These are phyloP conservation scores for Mergus octosetaceus DNA, from an alignment of 2,797 vertebrate species.

Conservation along the genomic window DNA sequence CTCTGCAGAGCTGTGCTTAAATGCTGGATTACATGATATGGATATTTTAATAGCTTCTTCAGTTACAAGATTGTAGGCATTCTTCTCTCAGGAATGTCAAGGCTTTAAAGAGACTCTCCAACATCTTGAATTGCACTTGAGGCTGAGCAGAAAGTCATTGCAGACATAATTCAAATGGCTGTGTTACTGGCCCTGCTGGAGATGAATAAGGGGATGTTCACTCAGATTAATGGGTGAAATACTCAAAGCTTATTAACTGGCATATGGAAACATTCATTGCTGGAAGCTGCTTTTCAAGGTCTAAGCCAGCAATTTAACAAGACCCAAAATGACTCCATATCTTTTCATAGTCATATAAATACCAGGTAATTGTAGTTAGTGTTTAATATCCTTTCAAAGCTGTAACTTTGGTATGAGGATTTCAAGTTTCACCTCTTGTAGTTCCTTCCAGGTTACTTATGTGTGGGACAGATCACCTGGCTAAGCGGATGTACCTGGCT, in stretches of 20 bases:
- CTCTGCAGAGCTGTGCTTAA: not conserved
- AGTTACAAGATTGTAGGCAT: not conserved
- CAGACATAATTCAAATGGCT: not conserved
- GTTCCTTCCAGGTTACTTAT: not conserved
- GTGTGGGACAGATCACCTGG: not conserved
- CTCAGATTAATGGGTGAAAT: slow-evolving; percentile 36
- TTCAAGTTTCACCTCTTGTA: not conserved
- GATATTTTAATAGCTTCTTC: not conserved
- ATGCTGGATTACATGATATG: not conserved
- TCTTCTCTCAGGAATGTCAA: not conserved
- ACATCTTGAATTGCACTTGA: not conserved
- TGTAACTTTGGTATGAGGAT: not conserved
- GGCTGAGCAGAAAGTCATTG: not conserved
- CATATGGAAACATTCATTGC: slow-evolving; percentile 21
- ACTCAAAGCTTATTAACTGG: slow-evolving; percentile 52
- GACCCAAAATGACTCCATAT: not conserved
- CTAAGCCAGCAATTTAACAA: not conserved
- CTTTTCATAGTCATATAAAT: not conserved
- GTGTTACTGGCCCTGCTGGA: not conserved
- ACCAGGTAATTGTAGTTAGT: not conserved
- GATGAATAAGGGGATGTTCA: not conserved
- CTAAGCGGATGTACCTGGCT: not conserved
- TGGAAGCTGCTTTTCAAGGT: slow-evolving; percentile 31
- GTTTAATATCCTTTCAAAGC: not conserved
- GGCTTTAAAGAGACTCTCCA: not conserved